Conservation (phyloP, 2,797 vertebrate species). For the Sebastes reedi region DNA sequence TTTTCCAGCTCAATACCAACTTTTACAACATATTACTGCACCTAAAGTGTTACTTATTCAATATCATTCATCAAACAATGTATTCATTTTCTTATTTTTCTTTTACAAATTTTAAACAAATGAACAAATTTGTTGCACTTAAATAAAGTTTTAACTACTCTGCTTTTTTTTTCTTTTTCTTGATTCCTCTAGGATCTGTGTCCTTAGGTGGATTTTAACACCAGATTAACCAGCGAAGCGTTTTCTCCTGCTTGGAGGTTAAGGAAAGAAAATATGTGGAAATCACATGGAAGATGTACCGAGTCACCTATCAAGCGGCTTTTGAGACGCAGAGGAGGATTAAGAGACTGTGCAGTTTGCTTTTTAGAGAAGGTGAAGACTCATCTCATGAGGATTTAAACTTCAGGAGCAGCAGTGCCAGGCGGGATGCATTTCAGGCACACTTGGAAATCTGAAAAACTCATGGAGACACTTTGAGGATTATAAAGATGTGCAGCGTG, state of each 20-base stretch:
- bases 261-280: slow-evolving; percentile 47
- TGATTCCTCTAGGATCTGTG: slow-evolving; percentile 29
- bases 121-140: not conserved
- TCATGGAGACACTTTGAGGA: slow-evolving; percentile 70
- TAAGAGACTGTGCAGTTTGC: slow-evolving; percentile 62
- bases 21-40: slow-evolving; percentile 2
- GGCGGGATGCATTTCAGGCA: slow-evolving; percentile 61
- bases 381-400: slow-evolving; percentile 72
- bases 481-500: slow-evolving; percentile 60
- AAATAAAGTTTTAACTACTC: not conserved
- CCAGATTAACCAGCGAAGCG: slow-evolving; percentile 48
- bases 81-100: not conserved
- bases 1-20: not conserved
- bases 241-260: slow-evolving; percentile 31
- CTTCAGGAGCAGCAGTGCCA: slow-evolving; percentile 56
- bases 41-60: not conserved
- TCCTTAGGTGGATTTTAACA: slow-evolving; percentile 60
- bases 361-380: slow-evolving; percentile 64
- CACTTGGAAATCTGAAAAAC: slow-evolving; percentile 67
- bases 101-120: not conserved
- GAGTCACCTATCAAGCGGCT: slow-evolving; percentile 60
- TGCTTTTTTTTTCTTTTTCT: not conserved
- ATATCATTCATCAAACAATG: not conserved
- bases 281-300: slow-evolving; percentile 50
- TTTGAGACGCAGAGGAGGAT: slow-evolving; percentile 64